These are phyloP conservation scores for Masticophis lateralis DNA, from an alignment of 2,797 vertebrate species.

Conservation along the genomic window DNA sequence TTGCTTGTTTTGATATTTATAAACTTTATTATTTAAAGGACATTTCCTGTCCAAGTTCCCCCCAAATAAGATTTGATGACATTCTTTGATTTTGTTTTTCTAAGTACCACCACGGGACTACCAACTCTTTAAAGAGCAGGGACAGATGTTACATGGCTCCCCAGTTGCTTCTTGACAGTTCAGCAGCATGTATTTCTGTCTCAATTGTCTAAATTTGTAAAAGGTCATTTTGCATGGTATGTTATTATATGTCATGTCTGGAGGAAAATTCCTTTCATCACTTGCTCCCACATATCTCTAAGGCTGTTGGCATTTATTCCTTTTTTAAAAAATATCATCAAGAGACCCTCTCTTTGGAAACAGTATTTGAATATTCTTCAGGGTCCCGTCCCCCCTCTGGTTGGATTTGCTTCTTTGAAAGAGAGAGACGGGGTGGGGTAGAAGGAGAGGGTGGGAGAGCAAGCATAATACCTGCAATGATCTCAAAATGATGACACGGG, in stretches of 20 bases:
- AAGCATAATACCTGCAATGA: neutral
- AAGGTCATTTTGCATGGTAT: neutral
- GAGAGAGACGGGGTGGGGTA: neutral
- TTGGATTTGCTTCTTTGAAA: neutral
- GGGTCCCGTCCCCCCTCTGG: accelerated
- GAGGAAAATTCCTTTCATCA: neutral
- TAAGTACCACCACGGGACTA: neutral
- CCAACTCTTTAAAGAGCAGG: neutral
- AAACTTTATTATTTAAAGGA: neutral
- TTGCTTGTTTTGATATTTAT: neutral
- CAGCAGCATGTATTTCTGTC: neutral
- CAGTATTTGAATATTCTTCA: neutral
- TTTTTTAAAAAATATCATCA: neutral
- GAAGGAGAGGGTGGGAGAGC: neutral
- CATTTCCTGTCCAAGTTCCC: neutral
- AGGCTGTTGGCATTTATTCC: neutral
- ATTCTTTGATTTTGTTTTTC: neutral
- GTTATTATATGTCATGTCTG: neutral
- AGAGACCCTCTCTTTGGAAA: neutral
- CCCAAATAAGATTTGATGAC: neutral
- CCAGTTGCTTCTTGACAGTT: neutral
- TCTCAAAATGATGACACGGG: neutral
- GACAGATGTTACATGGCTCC: neutral
- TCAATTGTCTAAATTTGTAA: neutral
- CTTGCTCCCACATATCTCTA: neutral